Conservation (phyloP, 1,140 invertebrate genomes). For the Cataglyphis hispanica region DNA sequence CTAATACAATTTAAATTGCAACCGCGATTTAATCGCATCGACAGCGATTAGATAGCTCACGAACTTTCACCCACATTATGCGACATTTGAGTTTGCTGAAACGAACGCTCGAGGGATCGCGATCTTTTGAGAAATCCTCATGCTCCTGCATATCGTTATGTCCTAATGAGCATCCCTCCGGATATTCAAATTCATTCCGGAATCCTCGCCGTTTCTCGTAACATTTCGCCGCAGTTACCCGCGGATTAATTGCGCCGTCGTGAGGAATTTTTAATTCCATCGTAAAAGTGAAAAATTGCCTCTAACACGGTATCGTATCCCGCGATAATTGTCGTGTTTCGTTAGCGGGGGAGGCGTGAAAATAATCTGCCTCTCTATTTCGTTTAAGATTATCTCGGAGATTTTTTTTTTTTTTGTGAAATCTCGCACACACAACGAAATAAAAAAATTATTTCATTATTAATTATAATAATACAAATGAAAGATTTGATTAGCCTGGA, state of each 20-base stretch:
- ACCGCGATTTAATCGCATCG: slow-evolving; percentile 1
- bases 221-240: slow-evolving; percentile 3
- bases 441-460: neutral
- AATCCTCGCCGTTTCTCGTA: no score
- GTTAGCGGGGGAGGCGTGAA: neutral
- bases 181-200: neutral
- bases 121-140: slow-evolving; percentile 29
- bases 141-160: slow-evolving; percentile 11
- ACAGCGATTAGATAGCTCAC: slow-evolving; percentile 13
- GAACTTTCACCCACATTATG: slow-evolving; percentile 9
- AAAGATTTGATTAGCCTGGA: neutral
- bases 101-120: neutral
- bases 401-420: no score
- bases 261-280: slow-evolving; percentile 7
- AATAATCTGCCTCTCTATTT: neutral
- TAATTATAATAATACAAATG: neutral
- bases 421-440: neutral
- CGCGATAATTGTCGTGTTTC: slow-evolving; percentile 1
- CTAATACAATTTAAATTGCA: neutral
- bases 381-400: neutral
- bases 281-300: neutral
- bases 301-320: neutral
- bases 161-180: slow-evolving; percentile 12
- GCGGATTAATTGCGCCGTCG: slow-evolving; percentile 18
- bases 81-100: slow-evolving; percentile 20